Percentiles rank a stretch among this genome's conserved stretches.
Evolutionary conservation across 2,888 invertebrate genomes (phyloP).

Genomic region (Drosophila ustulata): DNA sequence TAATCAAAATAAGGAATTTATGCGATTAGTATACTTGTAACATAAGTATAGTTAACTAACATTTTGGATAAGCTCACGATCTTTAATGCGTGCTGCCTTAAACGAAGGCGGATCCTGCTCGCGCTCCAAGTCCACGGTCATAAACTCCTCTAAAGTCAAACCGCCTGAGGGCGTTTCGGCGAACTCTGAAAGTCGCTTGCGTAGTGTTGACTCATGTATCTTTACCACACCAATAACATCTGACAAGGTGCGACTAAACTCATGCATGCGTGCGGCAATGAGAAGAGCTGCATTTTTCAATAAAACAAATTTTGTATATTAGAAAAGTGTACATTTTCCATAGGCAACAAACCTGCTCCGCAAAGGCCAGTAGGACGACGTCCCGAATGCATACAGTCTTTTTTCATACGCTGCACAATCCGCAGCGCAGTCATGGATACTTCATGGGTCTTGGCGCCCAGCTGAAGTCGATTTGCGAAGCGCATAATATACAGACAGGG

Average conservation of each 20-base stretch:
- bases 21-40: not conserved
- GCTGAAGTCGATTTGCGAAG: slow-evolving; percentile 96
- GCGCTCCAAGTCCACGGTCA: slow-evolving; percentile 97
- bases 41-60: slow-evolving; percentile 84
- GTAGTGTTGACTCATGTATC: slow-evolving; percentile 96
- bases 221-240: slow-evolving; percentile 98
- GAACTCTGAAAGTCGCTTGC: slow-evolving; percentile 96
- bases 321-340: not conserved
- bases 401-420: slow-evolving; percentile 98
- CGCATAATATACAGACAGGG: slow-evolving; percentile 98
- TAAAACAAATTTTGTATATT: not conserved
- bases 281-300: slow-evolving; percentile 89
- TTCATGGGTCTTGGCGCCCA: slow-evolving; percentile 96
- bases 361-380: slow-evolving; percentile 98
- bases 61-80: slow-evolving; percentile 93
- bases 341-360: slow-evolving; percentile 92
- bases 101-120: slow-evolving; percentile 98
- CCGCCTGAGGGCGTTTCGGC: slow-evolving; percentile 98
- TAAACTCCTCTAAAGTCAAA: slow-evolving; percentile 97
- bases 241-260: slow-evolving; percentile 93
- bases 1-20: not conserved
- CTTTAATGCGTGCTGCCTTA: slow-evolving; percentile 94
- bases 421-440: slow-evolving; percentile 97
- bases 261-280: slow-evolving; percentile 96
- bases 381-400: slow-evolving; percentile 98